These are phyloP conservation scores for Gisinianus flammeolus DNA, from an alignment of 2,888 invertebrate genomes.

Conservation along the genomic window DNA sequence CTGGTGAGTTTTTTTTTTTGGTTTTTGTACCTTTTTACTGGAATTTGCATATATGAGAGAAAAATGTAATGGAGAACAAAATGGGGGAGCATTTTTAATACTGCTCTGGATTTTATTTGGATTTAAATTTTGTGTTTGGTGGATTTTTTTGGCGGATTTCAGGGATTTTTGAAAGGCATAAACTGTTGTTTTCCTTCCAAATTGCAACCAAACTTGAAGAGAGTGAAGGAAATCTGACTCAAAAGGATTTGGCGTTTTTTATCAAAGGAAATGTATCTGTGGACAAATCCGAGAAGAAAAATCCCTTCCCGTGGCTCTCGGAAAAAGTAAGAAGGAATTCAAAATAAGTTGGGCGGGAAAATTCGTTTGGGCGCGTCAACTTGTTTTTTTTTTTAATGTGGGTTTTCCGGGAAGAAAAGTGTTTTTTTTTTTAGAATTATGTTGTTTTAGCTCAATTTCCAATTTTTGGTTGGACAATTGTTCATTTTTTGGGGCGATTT, in stretches of 20 bases:
- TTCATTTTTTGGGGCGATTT: no score
- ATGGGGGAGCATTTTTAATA: no score
- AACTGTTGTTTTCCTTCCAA: slow-evolving; percentile 88
- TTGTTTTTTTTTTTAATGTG: no score
- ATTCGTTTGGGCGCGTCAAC: no score
- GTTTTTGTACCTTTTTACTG: background rate
- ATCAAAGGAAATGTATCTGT: slow-evolving; percentile 83
- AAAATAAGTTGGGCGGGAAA: no score
- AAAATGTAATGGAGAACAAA: no score
- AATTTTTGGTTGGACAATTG: no score
- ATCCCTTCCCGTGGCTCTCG: slow-evolving; percentile 77
- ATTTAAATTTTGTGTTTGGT: background rate
- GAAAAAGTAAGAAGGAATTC: slow-evolving; percentile 61
- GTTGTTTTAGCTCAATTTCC: no score
- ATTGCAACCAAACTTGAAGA: slow-evolving; percentile 83
- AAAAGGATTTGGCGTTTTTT: slow-evolving; percentile 84
- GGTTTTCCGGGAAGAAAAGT: no score
- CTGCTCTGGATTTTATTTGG: background rate
- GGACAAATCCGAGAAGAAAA: slow-evolving; percentile 72
- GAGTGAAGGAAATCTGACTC: slow-evolving; percentile 70
- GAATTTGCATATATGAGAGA: background rate
- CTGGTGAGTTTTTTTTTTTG: no score
- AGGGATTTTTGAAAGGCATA: slow-evolving; percentile 91
- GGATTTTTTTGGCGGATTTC: slow-evolving; percentile 37
- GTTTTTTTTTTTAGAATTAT: no score